Evolutionary conservation across 2,113 vertebrate species (phyloP).

Genomic region (Tapirus terrestris): DNA sequence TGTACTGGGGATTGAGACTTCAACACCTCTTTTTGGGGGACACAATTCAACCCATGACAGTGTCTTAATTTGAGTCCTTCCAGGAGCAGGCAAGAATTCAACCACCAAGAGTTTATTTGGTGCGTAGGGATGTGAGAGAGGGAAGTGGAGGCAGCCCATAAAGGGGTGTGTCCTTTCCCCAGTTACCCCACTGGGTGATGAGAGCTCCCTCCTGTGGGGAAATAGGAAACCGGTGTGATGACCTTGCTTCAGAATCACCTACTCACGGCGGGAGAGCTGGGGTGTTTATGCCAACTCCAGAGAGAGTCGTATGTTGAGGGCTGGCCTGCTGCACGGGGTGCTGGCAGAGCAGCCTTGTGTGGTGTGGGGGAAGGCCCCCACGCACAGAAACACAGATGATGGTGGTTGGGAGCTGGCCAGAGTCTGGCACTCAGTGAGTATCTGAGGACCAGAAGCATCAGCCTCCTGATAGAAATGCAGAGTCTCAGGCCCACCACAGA

Average conservation of each 20-base stretch:
- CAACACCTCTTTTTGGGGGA: background rate
- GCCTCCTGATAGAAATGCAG: background rate
- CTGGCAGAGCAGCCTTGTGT: background rate
- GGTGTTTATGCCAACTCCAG: no score
- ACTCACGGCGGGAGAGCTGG: no score
- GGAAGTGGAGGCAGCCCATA: background rate
- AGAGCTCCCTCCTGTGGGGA: background rate
- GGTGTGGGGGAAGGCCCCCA: background rate
- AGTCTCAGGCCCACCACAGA: background rate
- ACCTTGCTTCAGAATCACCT: background rate
- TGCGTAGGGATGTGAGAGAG: no score
- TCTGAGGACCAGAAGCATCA: background rate
- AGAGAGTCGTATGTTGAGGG: no score
- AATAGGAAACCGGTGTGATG: background rate
- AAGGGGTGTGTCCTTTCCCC: no score
- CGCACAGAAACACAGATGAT: background rate
- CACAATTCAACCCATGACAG: background rate
- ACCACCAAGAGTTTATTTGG: no score
- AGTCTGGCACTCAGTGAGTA: background rate
- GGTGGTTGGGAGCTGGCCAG: background rate
- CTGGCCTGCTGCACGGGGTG: background rate
- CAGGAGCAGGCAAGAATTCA: background rate
- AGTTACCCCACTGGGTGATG: background rate
- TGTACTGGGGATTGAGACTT: background rate
- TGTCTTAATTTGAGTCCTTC: background rate